phyloP scores from a whole-genome alignment of 2,113 vertebrate genomes.

The Eudyptes chrysolophus region DNA sequence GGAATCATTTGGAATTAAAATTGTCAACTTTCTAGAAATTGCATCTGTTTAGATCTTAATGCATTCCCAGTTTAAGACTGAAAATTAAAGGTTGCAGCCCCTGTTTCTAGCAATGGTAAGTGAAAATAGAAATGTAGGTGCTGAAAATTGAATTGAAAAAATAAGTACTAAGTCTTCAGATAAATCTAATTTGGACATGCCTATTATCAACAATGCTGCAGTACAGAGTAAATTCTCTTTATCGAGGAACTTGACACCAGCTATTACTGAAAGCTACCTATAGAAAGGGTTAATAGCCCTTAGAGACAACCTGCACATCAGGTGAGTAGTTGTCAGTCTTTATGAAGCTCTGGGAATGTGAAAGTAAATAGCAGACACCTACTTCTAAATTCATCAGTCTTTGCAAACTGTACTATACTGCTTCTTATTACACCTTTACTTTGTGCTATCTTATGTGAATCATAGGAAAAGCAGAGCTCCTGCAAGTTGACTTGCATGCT shows the following conservation, averaged over 20 bases:
- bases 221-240: not conserved
- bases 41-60: not conserved
- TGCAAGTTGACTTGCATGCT: not conserved
- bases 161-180: not conserved
- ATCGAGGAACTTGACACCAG: not conserved
- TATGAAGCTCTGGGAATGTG: not conserved
- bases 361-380: not conserved
- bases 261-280: not conserved
- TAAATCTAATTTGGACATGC: not conserved
- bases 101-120: not conserved
- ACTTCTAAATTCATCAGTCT: not conserved
- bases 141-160: not conserved
- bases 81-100: not conserved
- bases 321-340: not conserved
- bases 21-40: not conserved
- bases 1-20: not conserved
- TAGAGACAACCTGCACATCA: too few relatives aligned
- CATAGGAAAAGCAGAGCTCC: not conserved
- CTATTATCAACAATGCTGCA: not conserved
- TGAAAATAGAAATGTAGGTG: not conserved
- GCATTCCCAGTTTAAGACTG: not conserved
- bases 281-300: not conserved
- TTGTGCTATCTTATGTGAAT: not conserved
- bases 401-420: not conserved
- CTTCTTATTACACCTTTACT: not conserved